Conservation (phyloP, 2,888 invertebrate genomes). For the Lycocerus yunnanus region DNA sequence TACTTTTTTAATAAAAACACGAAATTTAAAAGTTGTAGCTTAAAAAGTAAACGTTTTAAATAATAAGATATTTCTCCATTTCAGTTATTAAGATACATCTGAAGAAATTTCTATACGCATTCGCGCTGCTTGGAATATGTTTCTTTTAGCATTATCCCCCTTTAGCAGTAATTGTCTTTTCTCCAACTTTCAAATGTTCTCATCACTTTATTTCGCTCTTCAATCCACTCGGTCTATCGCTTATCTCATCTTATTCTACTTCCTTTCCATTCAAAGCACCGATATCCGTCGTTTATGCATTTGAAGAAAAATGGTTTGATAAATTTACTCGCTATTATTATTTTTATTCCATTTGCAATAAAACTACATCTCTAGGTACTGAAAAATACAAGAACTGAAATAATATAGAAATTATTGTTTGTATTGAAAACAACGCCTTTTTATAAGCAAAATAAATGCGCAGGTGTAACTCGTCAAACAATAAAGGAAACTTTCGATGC, state of each 20-base stretch:
- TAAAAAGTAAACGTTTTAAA: neutral
- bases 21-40: neutral
- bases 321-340: constrained; percentile 20
- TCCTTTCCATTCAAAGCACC: constrained; percentile 49
- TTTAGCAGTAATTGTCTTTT: constrained; percentile 49
- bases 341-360: neutral
- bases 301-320: constrained; percentile 10
- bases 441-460: constrained; percentile 27
- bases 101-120: constrained; percentile 34
- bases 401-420: neutral
- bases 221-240: constrained; percentile 52
- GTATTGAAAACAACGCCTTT: neutral
- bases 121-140: constrained; percentile 29
- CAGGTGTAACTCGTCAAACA: constrained; percentile 29
- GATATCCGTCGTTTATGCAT: constrained; percentile 40
- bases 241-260: constrained; percentile 52
- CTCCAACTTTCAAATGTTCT: constrained; percentile 50
- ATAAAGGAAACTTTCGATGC: constrained; percentile 20
- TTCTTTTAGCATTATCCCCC: constrained; percentile 41
- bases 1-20: neutral
- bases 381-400: neutral
- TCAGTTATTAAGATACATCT: constrained; percentile 26
- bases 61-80: constrained; percentile 3
- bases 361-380: neutral
- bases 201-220: constrained; percentile 53